Evolutionary conservation across 2,888 invertebrate genomes (phyloP), one percentile per base, ranked within the genome.

Genomic region (Coenonympha arcania): DNA sequence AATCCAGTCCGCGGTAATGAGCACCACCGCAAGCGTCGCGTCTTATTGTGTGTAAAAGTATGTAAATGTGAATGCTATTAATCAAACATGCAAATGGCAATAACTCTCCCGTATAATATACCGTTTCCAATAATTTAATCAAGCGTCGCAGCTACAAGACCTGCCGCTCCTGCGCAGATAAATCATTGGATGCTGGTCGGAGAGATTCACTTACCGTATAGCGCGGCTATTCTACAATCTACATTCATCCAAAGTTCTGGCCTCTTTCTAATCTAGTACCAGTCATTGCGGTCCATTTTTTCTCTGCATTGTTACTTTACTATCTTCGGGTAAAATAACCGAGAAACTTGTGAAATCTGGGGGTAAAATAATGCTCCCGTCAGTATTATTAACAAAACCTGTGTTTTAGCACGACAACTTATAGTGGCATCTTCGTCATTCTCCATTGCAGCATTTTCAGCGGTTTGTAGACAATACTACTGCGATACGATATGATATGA

Each of bases 71-170:
- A 13, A n/a, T n/a, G n/a, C n/a, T n/a, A n/a, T n/a, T 24, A 34
- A 44, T 34, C 34, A 34, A 44, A 34, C 33, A 34, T 34, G 43
- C 34, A 41, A 26, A 34, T 34, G 20, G 11, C 18, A 41, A 36
- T 26, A 37, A 37, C 18, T 46, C 20, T 28, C 28, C 26, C 30
- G 18, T 30, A 20, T 37, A 37, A 31, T 28, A 43, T 37, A 31
- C 37, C 37, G 36, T 46, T n/a, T 46, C 19, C 45, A 9, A 43
- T 43, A 49, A 37, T 39, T 44, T 22, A 39, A 43, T 37, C 43
- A 44, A 6, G 15, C 31, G 24, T 15, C 41, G 13, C 26, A 5
- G 34, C 48, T 34, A 47, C 47, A 47, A 13, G 26, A 41, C 31
- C 36, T 19, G 30, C 28, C 34, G 20, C 42, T 41, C 45, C 28